Conservation (phyloP, 2,888 invertebrate species). For the Acleris laterana region DNA sequence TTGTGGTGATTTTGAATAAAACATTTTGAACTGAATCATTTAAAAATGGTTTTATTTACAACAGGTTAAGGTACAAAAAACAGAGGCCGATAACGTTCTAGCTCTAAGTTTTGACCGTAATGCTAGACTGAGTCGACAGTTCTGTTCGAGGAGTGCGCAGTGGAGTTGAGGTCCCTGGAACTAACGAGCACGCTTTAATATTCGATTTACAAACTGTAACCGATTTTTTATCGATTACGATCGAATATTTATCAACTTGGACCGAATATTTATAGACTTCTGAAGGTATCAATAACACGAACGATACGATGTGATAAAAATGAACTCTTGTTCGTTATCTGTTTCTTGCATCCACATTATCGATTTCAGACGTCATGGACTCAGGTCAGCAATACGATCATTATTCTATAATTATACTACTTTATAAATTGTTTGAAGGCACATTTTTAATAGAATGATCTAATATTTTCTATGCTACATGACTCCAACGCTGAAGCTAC, state of each 20-base stretch:
- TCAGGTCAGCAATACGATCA: conserved; percentile 6
- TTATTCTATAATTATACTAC: conserved; percentile 63
- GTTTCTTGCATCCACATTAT: background rate
- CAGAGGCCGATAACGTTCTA: conserved; percentile 31
- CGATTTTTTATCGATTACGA: no score
- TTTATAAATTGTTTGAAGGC: conserved; percentile 78
- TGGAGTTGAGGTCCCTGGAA: no score
- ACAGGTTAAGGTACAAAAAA: conserved; percentile 34
- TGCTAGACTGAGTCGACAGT: conserved; percentile 2
- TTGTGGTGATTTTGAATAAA: background rate
- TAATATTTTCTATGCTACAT: conserved; percentile 52
- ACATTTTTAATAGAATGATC: conserved; percentile 76
- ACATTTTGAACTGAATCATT: background rate
- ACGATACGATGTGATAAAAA: no score
- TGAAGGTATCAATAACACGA: no score
- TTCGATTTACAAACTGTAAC: no score
- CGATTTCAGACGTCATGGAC: background rate
- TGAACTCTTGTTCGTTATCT: no score
- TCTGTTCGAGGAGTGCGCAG: background rate
- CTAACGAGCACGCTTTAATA: no score
- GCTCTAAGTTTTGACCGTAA: conserved; percentile 17
- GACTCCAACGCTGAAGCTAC: conserved; percentile 26
- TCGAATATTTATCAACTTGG: no score
- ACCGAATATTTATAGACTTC: no score
- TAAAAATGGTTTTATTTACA: conserved; percentile 30